These are phyloP conservation scores for Carposina sasakii DNA, from an alignment of 1,140 invertebrate genomes.

Conservation along the genomic window DNA sequence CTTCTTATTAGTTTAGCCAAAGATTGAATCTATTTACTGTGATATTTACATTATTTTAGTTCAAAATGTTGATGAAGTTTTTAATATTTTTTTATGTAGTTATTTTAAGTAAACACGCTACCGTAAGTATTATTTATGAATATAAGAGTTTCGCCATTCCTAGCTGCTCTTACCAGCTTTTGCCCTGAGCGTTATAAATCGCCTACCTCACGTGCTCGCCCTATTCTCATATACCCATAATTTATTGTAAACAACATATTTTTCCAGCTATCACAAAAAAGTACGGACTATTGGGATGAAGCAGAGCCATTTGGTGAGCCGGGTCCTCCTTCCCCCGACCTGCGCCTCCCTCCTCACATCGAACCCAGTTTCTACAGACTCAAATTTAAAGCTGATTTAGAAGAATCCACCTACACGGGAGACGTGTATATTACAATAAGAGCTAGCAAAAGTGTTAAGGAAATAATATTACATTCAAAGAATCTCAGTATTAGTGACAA, in stretches of 20 bases:
- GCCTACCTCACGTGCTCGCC: no score
- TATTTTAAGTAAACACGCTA: constrained; percentile 27
- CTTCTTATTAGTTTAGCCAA: no score
- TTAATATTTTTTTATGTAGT: constrained; percentile 14
- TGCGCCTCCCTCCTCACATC: constrained; percentile 75
- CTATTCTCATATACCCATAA: no score
- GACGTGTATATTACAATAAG: constrained; percentile 74
- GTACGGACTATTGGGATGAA: constrained; percentile 51
- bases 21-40: constrained; percentile 19
- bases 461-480: constrained; percentile 79
- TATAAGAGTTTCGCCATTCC: no score
- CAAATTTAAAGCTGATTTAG: constrained; percentile 75
- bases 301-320: constrained; percentile 45
- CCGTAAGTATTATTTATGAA: constrained; percentile 31
- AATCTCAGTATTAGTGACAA: constrained; percentile 72
- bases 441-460: constrained; percentile 50
- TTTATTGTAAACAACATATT: no score
- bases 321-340: constrained; percentile 35
- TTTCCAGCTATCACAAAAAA: constrained; percentile 47
- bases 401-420: constrained; percentile 76
- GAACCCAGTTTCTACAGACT: constrained; percentile 81
- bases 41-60: constrained; percentile 21
- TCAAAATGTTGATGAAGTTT: constrained; percentile 24
- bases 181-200: no score
- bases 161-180: no score